These are phyloP conservation scores for Ostrea denselamellosa DNA, from an alignment of 1,140 invertebrate species.

Conservation along the genomic window DNA sequence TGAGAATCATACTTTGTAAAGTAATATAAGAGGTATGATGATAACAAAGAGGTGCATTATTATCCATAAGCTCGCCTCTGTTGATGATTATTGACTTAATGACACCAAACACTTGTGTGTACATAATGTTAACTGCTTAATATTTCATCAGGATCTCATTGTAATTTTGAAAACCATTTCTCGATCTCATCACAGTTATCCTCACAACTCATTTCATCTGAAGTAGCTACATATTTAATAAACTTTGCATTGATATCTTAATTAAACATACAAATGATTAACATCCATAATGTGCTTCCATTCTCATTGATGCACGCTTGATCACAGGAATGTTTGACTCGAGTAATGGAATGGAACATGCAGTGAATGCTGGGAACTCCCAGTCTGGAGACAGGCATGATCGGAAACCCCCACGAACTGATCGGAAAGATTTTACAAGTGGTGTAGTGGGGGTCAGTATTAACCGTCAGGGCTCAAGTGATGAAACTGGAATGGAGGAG, in stretches of 20 bases:
- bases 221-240: background rate
- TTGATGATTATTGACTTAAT: too few relatives aligned
- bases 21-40: too few relatives aligned
- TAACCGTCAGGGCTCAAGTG: slow-evolving; percentile 64
- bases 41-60: too few relatives aligned
- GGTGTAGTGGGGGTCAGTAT: slow-evolving; percentile 64
- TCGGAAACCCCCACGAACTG: slow-evolving; percentile 58
- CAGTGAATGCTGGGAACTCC: slow-evolving; percentile 62
- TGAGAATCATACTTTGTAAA: too few relatives aligned
- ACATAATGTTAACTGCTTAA: background rate
- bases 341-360: slow-evolving; percentile 62
- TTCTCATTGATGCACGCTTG: background rate
- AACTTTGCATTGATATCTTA: background rate
- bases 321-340: slow-evolving; percentile 69
- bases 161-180: too few relatives aligned
- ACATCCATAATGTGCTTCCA: background rate
- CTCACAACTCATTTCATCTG: background rate
- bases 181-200: background rate
- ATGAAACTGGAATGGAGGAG: slow-evolving; percentile 62
- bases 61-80: too few relatives aligned
- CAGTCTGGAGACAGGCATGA: slow-evolving; percentile 61
- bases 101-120: too few relatives aligned
- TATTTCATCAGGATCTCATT: background rate
- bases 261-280: background rate
- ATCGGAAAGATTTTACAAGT: slow-evolving; percentile 63